Evolutionary conservation across 2,888 invertebrate genomes (phyloP).

Genomic region (Corbicula japonica): DNA sequence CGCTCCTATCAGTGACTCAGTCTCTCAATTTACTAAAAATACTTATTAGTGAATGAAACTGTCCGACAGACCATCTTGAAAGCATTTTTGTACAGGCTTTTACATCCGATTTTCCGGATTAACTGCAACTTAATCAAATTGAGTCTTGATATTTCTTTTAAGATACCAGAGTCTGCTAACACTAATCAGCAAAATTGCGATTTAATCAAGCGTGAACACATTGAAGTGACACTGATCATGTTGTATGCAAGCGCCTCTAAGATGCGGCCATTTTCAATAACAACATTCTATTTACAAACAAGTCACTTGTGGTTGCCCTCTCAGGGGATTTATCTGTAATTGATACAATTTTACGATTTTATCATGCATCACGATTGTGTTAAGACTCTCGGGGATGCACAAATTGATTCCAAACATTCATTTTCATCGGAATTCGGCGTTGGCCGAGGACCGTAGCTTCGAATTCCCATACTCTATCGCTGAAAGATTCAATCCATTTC

Average conservation of each 20-base stretch:
- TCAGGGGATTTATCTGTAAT: conserved; percentile 36
- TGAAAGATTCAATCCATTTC: conserved; percentile 53
- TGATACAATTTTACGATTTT: conserved; percentile 49
- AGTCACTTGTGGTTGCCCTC: conserved; percentile 8
- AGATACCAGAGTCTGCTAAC: conserved; percentile 22
- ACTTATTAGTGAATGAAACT: too few relatives aligned
- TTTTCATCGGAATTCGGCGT: conserved; percentile 44
- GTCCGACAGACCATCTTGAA: too few relatives aligned
- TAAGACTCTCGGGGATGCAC: conserved; percentile 32
- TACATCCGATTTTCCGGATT: conserved; percentile 14
- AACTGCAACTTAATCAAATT: conserved; percentile 8
- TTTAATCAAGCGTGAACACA: conserved; percentile 31
- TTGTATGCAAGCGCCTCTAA: conserved; percentile 28
- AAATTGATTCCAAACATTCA: conserved; percentile 57
- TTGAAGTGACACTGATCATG: conserved; percentile 37
- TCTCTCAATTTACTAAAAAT: too few relatives aligned
- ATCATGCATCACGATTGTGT: conserved; percentile 39
- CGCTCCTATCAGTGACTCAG: too few relatives aligned
- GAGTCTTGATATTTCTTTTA: conserved; percentile 4
- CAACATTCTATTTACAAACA: conserved; percentile 45
- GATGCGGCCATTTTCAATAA: conserved; percentile 1
- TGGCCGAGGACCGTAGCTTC: conserved; percentile 1
- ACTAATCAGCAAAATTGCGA: conserved; percentile 25
- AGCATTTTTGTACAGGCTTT: conserved; percentile 12
- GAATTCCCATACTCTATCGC: conserved; percentile 24